Evolutionary conservation across 2,888 invertebrate species (phyloP), one percentile per base, ranked within the genome.

Genomic region (Agonum fuliginosum): DNA sequence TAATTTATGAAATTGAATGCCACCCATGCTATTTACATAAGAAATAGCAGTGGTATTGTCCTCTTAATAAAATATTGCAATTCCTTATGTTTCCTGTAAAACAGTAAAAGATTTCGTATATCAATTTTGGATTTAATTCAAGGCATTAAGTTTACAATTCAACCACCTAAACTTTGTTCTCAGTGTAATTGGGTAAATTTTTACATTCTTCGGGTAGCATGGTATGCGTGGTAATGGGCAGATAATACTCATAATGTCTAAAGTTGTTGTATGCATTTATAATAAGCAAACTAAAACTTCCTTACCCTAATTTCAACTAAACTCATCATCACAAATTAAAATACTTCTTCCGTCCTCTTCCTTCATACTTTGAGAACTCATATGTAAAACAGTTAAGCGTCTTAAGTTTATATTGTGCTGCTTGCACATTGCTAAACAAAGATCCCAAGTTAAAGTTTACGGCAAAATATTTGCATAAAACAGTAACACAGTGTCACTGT

Each of bases 381-480:
- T 62, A 62, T 62, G 58, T 62, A 30, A 62, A 62, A 27, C 34
- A 62, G 27, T 27, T 30, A 62, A 62, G 30, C 58, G 58, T 17
- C 58, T 62, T 62, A 62, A 34, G 58, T 62, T 62, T 62, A 62
- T 62, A 62, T 62, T 62, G 58, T 30, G 48, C 43, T 74, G 10
- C 65, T 62, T 74, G 74, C 74, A n/a, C n/a, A 74, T 74, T 74
- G 17, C 74, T 43, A 62, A 74, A 62, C 62, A 43, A 65, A 74
- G 62, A 62, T 74, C 74, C 62, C 58, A 74, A 65, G 74, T 74
- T 71, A 41, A 74, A 65, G 74, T 74, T 71, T 74, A 27, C 58
- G 58, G 27, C 27, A 17, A 62, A 62, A 14, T 30, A 62, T 62
- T 62, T 62, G 58, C 58, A 62, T 62, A 48, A 17, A 8, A 62